Conservation (phyloP, 2,888 invertebrate species). For the Chrysolina americana region DNA sequence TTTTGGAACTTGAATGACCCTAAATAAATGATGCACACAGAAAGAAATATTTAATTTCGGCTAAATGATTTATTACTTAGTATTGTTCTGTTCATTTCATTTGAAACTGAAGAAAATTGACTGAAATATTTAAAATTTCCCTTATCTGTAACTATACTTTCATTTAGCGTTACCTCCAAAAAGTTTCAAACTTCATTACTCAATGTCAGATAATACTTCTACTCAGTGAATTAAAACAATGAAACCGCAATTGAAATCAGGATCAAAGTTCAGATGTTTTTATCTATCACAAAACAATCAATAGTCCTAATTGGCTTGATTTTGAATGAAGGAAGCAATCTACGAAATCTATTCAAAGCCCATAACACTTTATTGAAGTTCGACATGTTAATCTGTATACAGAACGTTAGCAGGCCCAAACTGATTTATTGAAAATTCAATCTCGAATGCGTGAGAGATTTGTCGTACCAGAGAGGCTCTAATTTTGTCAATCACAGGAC, state of each 20-base stretch:
- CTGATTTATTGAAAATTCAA: conserved; percentile 15
- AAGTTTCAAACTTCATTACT: neutral
- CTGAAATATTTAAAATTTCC: no score
- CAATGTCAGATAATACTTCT: neutral
- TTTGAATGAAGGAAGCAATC: conserved; percentile 7
- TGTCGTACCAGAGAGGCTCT: neutral
- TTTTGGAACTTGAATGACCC: no score
- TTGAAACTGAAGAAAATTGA: no score
- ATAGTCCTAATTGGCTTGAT: conserved; percentile 10
- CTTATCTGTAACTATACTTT: no score
- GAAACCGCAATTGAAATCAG: neutral
- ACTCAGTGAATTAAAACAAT: conserved; percentile 1
- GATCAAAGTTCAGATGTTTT: neutral
- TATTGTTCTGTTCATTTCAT: no score
- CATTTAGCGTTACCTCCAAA: neutral
- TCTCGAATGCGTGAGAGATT: conserved; percentile 17
- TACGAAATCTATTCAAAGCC: conserved; percentile 8
- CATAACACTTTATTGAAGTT: neutral
- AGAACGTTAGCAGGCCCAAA: neutral
- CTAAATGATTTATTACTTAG: no score
- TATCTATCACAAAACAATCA: neutral
- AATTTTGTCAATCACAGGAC: no score
- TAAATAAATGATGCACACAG: no score
- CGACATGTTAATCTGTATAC: neutral
- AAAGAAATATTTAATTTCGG: no score